Conservation (phyloP, 2,888 invertebrate genomes). For the Lumbricus terrestris region DNA sequence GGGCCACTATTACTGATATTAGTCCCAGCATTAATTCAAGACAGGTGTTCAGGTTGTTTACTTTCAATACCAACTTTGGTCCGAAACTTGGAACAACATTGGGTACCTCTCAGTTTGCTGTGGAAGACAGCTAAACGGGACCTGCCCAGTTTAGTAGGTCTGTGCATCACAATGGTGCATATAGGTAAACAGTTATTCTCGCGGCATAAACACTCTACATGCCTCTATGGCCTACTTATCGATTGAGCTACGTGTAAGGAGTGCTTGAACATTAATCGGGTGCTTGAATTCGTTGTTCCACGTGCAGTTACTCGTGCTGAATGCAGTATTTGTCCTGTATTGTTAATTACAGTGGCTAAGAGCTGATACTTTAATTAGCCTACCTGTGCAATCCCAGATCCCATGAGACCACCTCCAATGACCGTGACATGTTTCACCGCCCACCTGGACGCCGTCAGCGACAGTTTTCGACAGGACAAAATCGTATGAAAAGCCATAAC, state of each 20-base stretch:
- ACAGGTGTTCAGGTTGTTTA: neutral
- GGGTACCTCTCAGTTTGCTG: neutral
- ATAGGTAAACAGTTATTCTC: neutral
- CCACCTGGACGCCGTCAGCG: neutral
- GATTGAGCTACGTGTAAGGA: neutral
- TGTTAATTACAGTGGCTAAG: neutral
- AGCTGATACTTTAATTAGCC: no score
- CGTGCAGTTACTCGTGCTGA: neutral
- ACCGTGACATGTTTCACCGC: conserved; percentile 76
- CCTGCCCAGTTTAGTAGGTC: neutral
- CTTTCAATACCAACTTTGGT: neutral
- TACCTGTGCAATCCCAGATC: conserved; percentile 87
- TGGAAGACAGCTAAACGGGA: neutral
- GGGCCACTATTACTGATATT: no score
- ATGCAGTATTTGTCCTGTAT: neutral
- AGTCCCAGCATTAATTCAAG: no score
- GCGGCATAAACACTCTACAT: neutral
- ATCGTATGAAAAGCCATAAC: neutral
- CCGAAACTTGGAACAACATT: neutral
- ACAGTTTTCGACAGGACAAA: conserved; percentile 5
- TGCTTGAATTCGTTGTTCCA: no score
- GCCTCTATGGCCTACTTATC: no score
- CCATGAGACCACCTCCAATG: conserved; percentile 86
- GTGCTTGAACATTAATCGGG: neutral
- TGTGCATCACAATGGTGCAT: neutral